Conservation (phyloP, 2,113 vertebrate species). For the Psephotus haematonotus region DNA sequence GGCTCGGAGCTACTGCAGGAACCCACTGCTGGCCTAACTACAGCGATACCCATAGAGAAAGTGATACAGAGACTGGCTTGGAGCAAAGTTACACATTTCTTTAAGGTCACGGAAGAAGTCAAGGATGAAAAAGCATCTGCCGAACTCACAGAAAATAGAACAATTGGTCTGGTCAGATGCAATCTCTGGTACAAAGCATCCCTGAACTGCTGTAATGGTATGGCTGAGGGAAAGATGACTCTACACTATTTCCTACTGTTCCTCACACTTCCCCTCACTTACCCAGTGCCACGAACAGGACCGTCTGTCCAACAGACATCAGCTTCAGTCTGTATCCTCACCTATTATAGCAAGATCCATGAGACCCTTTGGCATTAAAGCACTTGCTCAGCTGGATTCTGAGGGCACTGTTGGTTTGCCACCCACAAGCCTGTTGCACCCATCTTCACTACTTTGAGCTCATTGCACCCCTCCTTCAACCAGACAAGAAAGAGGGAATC, state of each 20-base stretch:
- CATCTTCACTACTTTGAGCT: background rate
- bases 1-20: background rate
- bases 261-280: background rate
- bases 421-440: background rate
- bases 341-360: background rate
- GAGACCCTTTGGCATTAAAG: background rate
- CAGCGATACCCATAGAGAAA: background rate
- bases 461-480: background rate
- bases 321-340: background rate
- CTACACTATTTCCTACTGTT: background rate
- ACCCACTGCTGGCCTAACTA: background rate
- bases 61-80: background rate
- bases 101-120: background rate
- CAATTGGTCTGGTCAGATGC: slow-evolving; percentile 1
- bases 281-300: background rate
- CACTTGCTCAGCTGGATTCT: background rate
- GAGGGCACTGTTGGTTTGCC: background rate
- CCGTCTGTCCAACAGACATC: background rate
- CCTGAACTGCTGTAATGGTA: background rate
- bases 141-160: background rate
- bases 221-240: background rate
- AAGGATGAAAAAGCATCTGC: slow-evolving; percentile 40
- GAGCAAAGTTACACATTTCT: background rate
- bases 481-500: slow-evolving; percentile 10
- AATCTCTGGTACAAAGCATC: slow-evolving; percentile 2